These are phyloP conservation scores for Phrixothrix hirtus DNA, from an alignment of 2,888 invertebrate species.

Conservation along the genomic window DNA sequence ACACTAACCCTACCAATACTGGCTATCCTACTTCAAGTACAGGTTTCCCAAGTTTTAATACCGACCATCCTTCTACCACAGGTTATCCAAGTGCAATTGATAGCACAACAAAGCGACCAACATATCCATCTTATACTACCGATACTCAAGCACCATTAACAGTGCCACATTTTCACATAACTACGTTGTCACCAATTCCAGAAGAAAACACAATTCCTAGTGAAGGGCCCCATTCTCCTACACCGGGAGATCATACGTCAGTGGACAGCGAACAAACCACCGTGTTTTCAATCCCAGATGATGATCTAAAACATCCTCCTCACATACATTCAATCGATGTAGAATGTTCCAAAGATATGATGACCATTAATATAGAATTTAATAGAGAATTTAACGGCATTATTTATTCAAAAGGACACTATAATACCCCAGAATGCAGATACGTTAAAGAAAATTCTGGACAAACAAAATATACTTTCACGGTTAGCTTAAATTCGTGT, in stretches of 20 bases:
- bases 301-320: constrained; percentile 71
- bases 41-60: constrained; percentile 21
- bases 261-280: constrained; percentile 19
- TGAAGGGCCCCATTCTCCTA: constrained; percentile 17
- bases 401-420: constrained; percentile 79
- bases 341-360: constrained; percentile 78
- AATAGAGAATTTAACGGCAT: constrained; percentile 76
- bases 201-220: constrained; percentile 36
- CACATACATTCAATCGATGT: constrained; percentile 77
- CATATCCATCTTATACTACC: neutral
- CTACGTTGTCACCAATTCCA: constrained; percentile 23
- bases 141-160: constrained; percentile 1
- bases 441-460: constrained; percentile 75
- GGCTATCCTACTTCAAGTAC: constrained; percentile 7
- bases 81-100: constrained; percentile 28
- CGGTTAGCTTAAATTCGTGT: constrained; percentile 73
- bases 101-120: constrained; percentile 3
- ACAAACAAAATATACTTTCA: constrained; percentile 71
- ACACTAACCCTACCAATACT: constrained; percentile 16
- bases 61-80: constrained; percentile 10
- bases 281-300: constrained; percentile 41
- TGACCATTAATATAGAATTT: constrained; percentile 80
- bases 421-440: constrained; percentile 68
- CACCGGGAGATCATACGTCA: constrained; percentile 26
- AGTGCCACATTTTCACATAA: constrained; percentile 13